A percentile compares a stretch with the other conserved stretches of the same genome.
Evolutionary conservation across 1,140 invertebrate genomes (phyloP).

Genomic region (Pomacea maculata): DNA sequence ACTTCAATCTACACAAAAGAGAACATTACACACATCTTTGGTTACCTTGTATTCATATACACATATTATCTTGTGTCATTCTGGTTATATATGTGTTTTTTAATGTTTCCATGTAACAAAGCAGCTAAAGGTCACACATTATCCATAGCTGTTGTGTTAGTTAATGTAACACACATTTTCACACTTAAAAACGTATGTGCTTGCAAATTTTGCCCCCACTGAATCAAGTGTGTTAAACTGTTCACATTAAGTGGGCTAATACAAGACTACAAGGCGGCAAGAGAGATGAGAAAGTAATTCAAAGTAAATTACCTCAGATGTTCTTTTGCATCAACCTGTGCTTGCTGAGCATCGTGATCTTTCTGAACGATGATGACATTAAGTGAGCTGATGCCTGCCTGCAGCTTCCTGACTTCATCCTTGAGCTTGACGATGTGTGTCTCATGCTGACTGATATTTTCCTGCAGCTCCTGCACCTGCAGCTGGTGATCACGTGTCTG

Average conservation of each 20-base stretch:
- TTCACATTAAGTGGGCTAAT: no score
- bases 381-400: slow-evolving; percentile 52
- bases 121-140: no score
- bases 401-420: slow-evolving; percentile 48
- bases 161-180: no score
- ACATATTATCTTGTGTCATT: not conserved
- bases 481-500: slow-evolving; percentile 61
- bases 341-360: slow-evolving; percentile 54
- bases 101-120: no score
- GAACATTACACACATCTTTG: not conserved
- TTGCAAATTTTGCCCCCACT: no score
- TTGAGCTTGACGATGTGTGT: slow-evolving; percentile 56
- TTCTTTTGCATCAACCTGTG: slow-evolving; percentile 54
- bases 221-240: no score
- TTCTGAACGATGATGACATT: slow-evolving; percentile 57
- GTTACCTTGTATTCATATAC: slow-evolving; percentile 28
- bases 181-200: no score
- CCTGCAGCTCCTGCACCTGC: slow-evolving; percentile 57
- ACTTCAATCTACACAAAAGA: no score
- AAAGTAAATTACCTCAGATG: slow-evolving; percentile 39
- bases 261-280: no score
- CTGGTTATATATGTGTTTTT: no score
- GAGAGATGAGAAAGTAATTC: no score
- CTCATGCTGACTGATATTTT: slow-evolving; percentile 57
- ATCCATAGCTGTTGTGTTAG: no score